Percentiles rank a stretch among this genome's conserved stretches.
Conservation (phyloP, 2,888 invertebrate genomes). For the Plusia festucae region DNA sequence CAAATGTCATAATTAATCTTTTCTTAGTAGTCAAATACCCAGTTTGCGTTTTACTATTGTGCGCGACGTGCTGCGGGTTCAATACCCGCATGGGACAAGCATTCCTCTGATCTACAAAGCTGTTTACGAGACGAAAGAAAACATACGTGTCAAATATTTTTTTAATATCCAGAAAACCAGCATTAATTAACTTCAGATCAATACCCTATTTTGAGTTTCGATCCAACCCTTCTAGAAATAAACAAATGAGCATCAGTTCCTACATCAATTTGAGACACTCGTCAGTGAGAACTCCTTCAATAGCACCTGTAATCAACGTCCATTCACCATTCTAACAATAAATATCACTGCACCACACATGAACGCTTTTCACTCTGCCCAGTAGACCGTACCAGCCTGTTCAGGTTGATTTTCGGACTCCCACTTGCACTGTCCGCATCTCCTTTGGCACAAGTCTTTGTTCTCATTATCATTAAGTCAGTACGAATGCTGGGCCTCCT, state of each 20-base stretch:
- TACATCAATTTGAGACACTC: slow-evolving; percentile 25
- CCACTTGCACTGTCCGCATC: slow-evolving; percentile 90
- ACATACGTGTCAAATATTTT: no score
- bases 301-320: slow-evolving; percentile 45
- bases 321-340: slow-evolving; percentile 31
- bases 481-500: slow-evolving; percentile 96
- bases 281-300: slow-evolving; percentile 13
- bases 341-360: slow-evolving; percentile 87
- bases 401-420: slow-evolving; percentile 86
- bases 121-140: no score
- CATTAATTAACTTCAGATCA: no score
- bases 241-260: slow-evolving; percentile 10
- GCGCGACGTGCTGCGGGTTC: no score
- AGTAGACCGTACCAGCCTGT: slow-evolving; percentile 82
- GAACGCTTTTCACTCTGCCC: slow-evolving; percentile 84
- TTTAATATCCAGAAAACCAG: no score
- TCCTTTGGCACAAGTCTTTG: slow-evolving; percentile 93
- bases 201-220: neutral
- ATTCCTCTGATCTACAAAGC: no score
- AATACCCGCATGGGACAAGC: no score
- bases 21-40: no score
- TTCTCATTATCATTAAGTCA: slow-evolving; percentile 96
- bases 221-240: slow-evolving; percentile 21
- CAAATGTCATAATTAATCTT: no score
- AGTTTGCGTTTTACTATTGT: no score